phyloP scores from a whole-genome alignment of 1,140 invertebrate genomes.

The Aphis craccivora region DNA sequence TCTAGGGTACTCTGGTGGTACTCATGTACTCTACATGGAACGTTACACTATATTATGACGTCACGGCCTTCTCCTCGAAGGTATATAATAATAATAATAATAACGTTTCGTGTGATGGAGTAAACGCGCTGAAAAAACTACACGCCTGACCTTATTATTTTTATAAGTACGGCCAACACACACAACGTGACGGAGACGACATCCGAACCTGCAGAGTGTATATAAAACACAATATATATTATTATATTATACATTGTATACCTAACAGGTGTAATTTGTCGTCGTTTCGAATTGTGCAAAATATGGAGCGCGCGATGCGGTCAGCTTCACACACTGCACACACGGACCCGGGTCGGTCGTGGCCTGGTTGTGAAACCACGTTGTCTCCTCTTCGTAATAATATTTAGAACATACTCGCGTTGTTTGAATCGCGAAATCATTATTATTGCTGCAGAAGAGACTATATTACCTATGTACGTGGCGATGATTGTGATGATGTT shows the following conservation, averaged over 20 bases:
- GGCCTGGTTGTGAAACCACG: constrained; percentile 35
- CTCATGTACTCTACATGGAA: not conserved
- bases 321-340: constrained; percentile 11
- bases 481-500: not conserved
- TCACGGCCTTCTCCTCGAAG: not conserved
- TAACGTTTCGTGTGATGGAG: not conserved
- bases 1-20: not conserved
- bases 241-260: not conserved
- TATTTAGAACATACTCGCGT: not conserved
- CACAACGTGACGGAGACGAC: not conserved
- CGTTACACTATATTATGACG: not conserved
- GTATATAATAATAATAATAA: not conserved
- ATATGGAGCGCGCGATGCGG: constrained; percentile 24
- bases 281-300: constrained; percentile 26
- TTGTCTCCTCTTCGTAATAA: not conserved
- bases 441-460: not conserved
- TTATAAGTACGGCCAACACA: not conserved
- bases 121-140: not conserved
- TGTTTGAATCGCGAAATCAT: not conserved
- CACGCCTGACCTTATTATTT: constrained; percentile 26
- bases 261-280: constrained; percentile 31
- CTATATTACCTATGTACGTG: not conserved
- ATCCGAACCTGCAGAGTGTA: not conserved
- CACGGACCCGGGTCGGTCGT: not conserved
- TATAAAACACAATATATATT: not conserved